Base-by-base conservation (phyloP, 1,140 invertebrate species). In the Nasonia longicornis region DNA sequence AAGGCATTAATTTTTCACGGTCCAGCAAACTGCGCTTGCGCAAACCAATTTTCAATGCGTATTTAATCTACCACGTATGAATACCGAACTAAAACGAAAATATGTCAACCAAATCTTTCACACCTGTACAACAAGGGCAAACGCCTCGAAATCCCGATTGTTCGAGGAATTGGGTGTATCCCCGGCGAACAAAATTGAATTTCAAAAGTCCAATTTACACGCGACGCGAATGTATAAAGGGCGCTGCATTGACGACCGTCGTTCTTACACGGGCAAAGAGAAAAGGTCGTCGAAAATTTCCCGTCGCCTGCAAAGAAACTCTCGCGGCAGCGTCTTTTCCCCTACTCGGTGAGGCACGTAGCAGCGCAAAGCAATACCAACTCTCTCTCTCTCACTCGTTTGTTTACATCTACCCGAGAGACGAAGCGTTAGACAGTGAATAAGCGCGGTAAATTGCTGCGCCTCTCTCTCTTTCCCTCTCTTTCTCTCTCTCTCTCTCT, bases 41-140 rank as follows among this genome's bases (percentile, higher is more conserved):
- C 67, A 83, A 80, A 76, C 48, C 89, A 14, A 88, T 73, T 95
- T 95, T 88, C 89, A 91, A 81, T 95, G 95, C 80, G 90, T 95
- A 26, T 1, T 26, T 1, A 26, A 1, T 26, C 26, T 26, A 26
- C 1, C 26, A 26, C 26, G 7, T 1, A 38, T 38, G 4, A 38
- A 38, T 38, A 8, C 35, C 35, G 7, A 42, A 8, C 38, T 42
- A 42, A 10, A 42, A 42, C 8, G 10, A 42, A 42, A 7, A 42
- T 42, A 8, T 42, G 8, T 6, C 31, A 35, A 26, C 26, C 26
- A 26, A 26, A 26, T 26, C 26, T 26, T 26, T 26, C 26, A 26
- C 26, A 26, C 26, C 26, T 26, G 26, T 26, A 26, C 26, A 26
- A 26, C 26, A 26, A 26, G 26, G 26, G 26, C 26, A 26, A 26